Percentiles rank a stretch among this genome's conserved stretches.
phyloP scores from a whole-genome alignment of 2,113 vertebrate genomes.

The Scomber colias region DNA sequence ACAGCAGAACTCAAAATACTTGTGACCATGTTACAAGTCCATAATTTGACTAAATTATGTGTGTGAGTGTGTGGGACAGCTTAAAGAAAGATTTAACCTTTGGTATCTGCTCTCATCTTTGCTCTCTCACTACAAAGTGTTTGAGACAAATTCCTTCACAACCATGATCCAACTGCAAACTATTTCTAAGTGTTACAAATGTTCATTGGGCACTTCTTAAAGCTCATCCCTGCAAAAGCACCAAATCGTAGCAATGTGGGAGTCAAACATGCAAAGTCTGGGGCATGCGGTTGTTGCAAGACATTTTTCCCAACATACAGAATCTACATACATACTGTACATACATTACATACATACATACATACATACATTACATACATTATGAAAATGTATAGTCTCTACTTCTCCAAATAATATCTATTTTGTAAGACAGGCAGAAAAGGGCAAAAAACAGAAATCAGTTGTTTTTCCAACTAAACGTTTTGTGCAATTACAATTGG shows the following conservation, averaged over 20 bases:
- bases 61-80: background rate
- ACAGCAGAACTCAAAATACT: constrained; percentile 40
- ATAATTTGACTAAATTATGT: constrained; percentile 12
- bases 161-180: background rate
- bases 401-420: constrained; percentile 24
- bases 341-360: no score
- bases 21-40: background rate
- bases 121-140: background rate
- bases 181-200: background rate
- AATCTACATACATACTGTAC: no score
- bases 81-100: background rate
- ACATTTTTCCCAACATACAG: background rate
- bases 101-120: constrained; percentile 9
- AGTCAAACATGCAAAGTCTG: constrained; percentile 1
- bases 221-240: background rate
- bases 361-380: no score
- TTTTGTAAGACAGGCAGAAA: background rate
- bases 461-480: constrained; percentile 1
- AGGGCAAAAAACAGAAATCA: background rate
- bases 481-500: constrained; percentile 23
- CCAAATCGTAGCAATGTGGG: background rate
- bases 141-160: background rate
- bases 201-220: background rate
- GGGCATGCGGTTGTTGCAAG: background rate
- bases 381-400: constrained; percentile 23